A percentile compares a stretch with the other conserved stretches of the same genome.
Conservation (phyloP, 2,113 vertebrate species). For the Platichthys stellatus region DNA sequence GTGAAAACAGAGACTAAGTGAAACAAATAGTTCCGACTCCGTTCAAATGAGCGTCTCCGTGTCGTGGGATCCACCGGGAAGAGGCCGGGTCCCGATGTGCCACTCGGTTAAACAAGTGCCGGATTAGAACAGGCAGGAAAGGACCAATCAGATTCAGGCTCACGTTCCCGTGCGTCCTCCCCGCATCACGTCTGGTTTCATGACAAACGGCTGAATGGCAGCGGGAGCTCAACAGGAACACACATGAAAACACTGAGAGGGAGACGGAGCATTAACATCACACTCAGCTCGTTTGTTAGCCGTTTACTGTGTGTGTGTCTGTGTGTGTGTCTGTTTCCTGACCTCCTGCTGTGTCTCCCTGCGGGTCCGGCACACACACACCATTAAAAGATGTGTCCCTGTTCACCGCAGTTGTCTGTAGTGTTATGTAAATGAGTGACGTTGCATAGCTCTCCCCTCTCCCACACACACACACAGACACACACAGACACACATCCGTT, state of each 20-base stretch:
- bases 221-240: constrained; percentile 42
- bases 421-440: constrained; percentile 69
- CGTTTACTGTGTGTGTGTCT: constrained; percentile 34
- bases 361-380: constrained; percentile 35
- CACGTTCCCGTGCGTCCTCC: not conserved
- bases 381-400: constrained; percentile 48
- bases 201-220: no score
- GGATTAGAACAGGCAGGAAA: constrained; percentile 7
- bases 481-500: constrained; percentile 7
- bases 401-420: constrained; percentile 50
- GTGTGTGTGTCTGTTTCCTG: constrained; percentile 22
- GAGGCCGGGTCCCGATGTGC: not conserved
- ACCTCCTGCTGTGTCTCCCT: constrained; percentile 45
- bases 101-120: not conserved
- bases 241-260: constrained; percentile 24
- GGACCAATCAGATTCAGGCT: not conserved
- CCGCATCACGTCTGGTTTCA: not conserved
- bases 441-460: not conserved
- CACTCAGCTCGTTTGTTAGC: constrained; percentile 59
- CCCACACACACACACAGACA: not conserved
- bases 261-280: constrained; percentile 64
- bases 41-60: not conserved
- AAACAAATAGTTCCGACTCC: constrained; percentile 28
- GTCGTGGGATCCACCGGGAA: not conserved
- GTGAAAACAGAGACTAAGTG: not conserved